Percentiles rank a stretch among this genome's conserved stretches.
Conservation (phyloP, 2,888 invertebrate genomes). For the Allolobophora icterica region DNA sequence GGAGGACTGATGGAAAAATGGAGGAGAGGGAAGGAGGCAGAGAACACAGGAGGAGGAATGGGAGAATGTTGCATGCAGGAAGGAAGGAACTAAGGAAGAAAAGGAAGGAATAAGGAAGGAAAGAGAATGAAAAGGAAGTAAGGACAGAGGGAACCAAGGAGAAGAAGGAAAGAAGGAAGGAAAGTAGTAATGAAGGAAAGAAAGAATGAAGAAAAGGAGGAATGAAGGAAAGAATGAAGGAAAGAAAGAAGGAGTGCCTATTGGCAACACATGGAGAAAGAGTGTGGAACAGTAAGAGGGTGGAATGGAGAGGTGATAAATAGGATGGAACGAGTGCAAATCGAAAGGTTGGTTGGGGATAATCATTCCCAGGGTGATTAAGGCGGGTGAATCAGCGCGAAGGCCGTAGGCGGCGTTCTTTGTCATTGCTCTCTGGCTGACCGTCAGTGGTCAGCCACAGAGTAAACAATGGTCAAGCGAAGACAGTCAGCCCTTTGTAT, state of each 20-base stretch:
- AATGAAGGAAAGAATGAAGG: too few relatives aligned
- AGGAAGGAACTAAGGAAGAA: neutral
- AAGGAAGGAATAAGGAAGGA: neutral
- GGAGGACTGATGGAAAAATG: too few relatives aligned
- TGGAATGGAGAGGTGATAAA: neutral
- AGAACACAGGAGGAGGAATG: too few relatives aligned
- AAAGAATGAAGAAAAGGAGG: too few relatives aligned
- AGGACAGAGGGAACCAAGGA: too few relatives aligned
- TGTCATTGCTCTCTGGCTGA: neutral
- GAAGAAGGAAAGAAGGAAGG: too few relatives aligned
- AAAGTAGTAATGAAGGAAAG: too few relatives aligned
- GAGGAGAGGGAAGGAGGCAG: too few relatives aligned
- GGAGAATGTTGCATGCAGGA: too few relatives aligned
- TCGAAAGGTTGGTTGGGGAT: too few relatives aligned
- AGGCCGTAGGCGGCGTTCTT: neutral
- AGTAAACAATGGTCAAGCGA: neutral
- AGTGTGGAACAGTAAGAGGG: neutral
- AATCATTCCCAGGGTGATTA: neutral
- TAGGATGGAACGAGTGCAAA: neutral
- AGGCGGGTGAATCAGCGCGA: neutral
- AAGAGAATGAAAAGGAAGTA: neutral
- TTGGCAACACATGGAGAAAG: neutral
- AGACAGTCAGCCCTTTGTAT: neutral
- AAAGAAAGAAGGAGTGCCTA: neutral
- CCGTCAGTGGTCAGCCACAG: neutral